These are phyloP conservation scores for Sinocyclocheilus anshuiensis DNA, from an alignment of 2,113 vertebrate species.

Conservation along the genomic window DNA sequence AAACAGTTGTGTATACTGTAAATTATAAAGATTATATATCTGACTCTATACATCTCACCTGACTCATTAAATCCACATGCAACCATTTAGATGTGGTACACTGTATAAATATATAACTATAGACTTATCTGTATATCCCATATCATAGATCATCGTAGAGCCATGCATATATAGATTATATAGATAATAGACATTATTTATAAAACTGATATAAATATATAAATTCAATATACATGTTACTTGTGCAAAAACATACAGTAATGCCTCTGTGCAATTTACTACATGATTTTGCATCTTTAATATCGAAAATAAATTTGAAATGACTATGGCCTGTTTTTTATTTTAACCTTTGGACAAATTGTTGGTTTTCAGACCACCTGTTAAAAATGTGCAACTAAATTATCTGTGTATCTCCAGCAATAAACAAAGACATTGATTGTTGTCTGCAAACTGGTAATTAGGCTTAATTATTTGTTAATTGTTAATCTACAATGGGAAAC, in stretches of 20 bases:
- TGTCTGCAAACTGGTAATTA: background rate
- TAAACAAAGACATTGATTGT: conserved; percentile 1
- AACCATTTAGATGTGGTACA: background rate
- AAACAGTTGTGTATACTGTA: background rate
- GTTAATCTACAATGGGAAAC: background rate
- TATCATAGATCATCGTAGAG: background rate
- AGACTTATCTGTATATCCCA: background rate
- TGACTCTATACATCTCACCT: background rate
- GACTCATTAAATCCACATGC: background rate
- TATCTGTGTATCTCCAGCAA: background rate
- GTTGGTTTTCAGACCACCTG: background rate
- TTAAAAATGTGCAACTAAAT: background rate
- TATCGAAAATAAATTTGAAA: background rate
- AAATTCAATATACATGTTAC: background rate
- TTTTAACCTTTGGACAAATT: background rate
- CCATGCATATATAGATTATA: background rate
- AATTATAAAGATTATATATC: background rate
- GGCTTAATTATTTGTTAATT: conserved; percentile 26
- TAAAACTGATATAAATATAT: background rate
- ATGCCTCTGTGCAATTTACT: background rate
- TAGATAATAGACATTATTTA: background rate
- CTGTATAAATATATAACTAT: background rate
- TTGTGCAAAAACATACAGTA: background rate
- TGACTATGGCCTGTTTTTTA: background rate
- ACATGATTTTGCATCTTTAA: background rate